Base-by-base conservation (phyloP, 2,797 vertebrate genomes). In the Podarcis siculus region DNA sequence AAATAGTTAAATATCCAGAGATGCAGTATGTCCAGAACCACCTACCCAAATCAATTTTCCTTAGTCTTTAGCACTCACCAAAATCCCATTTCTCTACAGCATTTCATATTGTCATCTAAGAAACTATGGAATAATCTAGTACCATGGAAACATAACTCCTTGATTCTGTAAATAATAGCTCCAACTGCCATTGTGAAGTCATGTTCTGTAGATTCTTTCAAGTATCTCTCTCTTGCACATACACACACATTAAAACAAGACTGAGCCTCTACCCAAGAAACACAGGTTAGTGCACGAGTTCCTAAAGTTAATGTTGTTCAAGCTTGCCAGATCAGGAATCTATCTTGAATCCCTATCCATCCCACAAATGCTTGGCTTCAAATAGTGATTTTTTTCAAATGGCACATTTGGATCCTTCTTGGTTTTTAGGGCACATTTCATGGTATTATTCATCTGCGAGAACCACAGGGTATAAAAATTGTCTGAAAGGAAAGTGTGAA, bases 131-230 rank as follows among this genome's bases (percentile, higher is more conserved):
- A 58, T 39, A 82, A 30, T 73, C 25, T 49, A 66, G 42, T 45
- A 45, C 69, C 55, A 35, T 45, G 25, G 35, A 84, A 80, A 45
- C 39, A 37, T 75, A 80, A 80, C n/a, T 37, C 13, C 67, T 35
- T 85, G 37, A 73, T 45, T 12, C 21, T 49, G 10, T 27, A 61
- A 37, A 67, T 25, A 17, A 37, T 37, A 30, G 58, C 72, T 85
- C 69, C n/a, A 85, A 66, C 67, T 67, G 27, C 32, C 39, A 75
- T 75, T 81, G 27, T 89, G 69, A 89, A 25, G 12, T 89, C 87
- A 89, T 66, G 25, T 42, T 83, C 27, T 61, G 13, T 58, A 79
- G 82, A 88, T 32, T 27, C 49, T 79, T 79, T 67, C 35, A 69
- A 58, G 32, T 55, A 61, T 67, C 32, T 5, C 78, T 66, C 71